Evolutionary conservation across 2,888 invertebrate genomes (phyloP), one percentile per base, ranked within the genome.

Genomic region (Julus scanicus): DNA sequence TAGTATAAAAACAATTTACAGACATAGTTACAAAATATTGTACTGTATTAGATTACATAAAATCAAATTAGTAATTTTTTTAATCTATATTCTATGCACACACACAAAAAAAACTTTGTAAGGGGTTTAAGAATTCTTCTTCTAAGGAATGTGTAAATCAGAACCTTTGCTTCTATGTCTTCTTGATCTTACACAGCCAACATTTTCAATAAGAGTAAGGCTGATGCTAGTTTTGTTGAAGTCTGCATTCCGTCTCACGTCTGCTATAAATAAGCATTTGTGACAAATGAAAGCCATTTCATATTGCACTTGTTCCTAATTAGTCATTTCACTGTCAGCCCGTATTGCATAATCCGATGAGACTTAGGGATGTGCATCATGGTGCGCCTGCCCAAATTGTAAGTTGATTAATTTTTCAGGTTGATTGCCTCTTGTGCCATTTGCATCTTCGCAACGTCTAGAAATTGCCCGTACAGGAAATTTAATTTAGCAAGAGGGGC

Each of bases 241-340:
- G 57, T n/a, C 57, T 2, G n/a, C 57, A 13, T 57, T 57, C 57
- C 13, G 48, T 53, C 53, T 53, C 53, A 15, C 53, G 13, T 17
- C 13, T 53, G 57, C 57, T 57, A 57, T 57, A 57, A 57, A 57
- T 57, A 57, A 57, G 57, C 57, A 8, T 57, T 57, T 57, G 57
- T 57, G 57, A 57, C 57, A 57, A 57, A 57, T 57, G 57, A 57
- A 57, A 57, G 57, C 57, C 57, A n/a, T n/a, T 57, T 57, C 57
- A 57, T 57, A 57, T 57, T 57, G 57, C 57, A 57, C 57, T 57
- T 57, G 57, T 57, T 57, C 57, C 57, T 57, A 57, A 57, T 57
- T 57, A 57, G 57, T 57, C 57, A 57, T n/a, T 57, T 57, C 57
- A 57, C 57, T 57, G 57, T 57, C 57, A 57, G 6, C 57, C n/a